A percentile compares a stretch with the other conserved stretches of the same genome.
phyloP scores from a whole-genome alignment of 2,113 vertebrate genomes.

The Antennarius striatus region DNA sequence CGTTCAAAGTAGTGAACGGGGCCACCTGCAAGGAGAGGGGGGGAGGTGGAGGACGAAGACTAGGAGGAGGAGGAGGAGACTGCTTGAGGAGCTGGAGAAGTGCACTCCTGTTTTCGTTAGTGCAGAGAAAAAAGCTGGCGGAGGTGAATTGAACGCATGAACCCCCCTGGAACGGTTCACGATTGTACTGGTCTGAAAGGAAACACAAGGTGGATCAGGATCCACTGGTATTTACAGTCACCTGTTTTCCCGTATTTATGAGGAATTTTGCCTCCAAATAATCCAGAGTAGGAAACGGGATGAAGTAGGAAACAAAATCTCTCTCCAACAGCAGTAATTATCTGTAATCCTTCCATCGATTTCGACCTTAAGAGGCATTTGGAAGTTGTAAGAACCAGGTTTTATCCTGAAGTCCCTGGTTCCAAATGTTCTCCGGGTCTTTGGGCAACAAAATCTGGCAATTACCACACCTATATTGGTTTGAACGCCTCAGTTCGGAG shows the following conservation, averaged over 20 bases:
- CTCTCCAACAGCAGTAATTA: no score
- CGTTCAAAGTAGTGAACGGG: conserved; percentile 62
- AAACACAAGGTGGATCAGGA: not conserved
- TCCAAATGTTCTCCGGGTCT: no score
- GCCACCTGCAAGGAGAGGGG: conserved; percentile 64
- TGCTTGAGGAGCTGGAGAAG: conserved; percentile 57
- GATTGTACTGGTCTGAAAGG: no score
- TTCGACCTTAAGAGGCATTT: no score
- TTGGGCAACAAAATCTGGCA: no score
- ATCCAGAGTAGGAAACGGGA: not conserved
- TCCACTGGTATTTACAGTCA: not conserved
- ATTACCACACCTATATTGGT: no score
- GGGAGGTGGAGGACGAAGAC: not conserved
- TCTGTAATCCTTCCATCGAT: no score
- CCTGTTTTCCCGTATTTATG: not conserved
- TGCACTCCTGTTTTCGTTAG: conserved; percentile 69
- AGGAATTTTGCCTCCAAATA: not conserved
- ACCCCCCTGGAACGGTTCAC: no score
- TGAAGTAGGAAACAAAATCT: not conserved
- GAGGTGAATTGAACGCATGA: conserved; percentile 42
- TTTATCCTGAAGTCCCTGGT: no score
- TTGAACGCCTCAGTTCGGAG: no score
- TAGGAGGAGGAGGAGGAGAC: conserved; percentile 19
- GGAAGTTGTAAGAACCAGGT: no score
- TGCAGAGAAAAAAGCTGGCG: conserved; percentile 44